Evolutionary conservation across 2,797 vertebrate species (phyloP), one percentile per base, ranked within the genome.

Genomic region (Vespertilio murinus): DNA sequence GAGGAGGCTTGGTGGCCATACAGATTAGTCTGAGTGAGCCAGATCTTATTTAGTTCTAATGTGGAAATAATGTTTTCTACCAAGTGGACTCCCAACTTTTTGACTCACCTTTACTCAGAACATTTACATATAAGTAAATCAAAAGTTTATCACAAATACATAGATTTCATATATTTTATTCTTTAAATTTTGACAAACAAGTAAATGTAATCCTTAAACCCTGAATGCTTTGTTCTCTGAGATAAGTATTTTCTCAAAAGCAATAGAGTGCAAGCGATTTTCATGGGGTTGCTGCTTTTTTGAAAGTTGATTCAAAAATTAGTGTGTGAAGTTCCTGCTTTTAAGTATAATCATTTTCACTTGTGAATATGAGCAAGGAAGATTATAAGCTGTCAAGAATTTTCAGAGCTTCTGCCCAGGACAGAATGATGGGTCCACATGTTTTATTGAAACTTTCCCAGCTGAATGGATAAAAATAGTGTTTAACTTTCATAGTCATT

Each of bases 381-480:
- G 97, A 98, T 98, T 98, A 98, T 97, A 98, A 98, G 97, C 96
- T 98, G 98, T 98, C 98, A 98, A 98, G 96, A 95, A 96, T 96
- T 98, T 97, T 96, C 93, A 97, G 95, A 97, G 95, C 93, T 97
- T 97, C 95, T 98, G 94, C 92, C 97, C 96, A 96, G 97, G 97
- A 97, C 94, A 98, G 97, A 98, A 98, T 97, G 98, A 98, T 96
- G 96, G 97, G 97, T 98, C 97, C 96, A 97, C 96, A 97, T 88
- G 96, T 97, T 98, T 97, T 97, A 98, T 98, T 98, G 98, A 98
- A 98, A 98, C 97, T 30, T 61, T 61, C 97, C 97, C 97, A 98
- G 97, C 97, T 98, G 98, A 98, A 97, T 95, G 97, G 97, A 98
- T 98, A 98, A 98, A 98, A 98, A 98, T 98, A 98, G 97, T 98